Evolutionary conservation across 2,888 invertebrate genomes (phyloP).

Genomic region (Phortica okadai): DNA sequence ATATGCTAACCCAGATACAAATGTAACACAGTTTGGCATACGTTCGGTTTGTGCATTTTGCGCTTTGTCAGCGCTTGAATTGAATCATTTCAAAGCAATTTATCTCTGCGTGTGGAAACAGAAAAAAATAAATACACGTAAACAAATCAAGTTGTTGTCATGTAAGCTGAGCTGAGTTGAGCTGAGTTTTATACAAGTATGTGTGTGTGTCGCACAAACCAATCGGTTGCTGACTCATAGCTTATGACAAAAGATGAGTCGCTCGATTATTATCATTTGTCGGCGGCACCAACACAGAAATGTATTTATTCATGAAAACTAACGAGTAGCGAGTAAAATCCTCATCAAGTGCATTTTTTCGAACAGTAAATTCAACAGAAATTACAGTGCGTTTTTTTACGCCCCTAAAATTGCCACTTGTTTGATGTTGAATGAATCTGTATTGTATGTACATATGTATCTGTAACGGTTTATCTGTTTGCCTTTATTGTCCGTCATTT

Average conservation of each 20-base stretch:
- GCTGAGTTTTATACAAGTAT: too few relatives aligned
- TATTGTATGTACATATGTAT: not conserved
- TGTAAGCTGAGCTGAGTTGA: not conserved
- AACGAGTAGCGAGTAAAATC: too few relatives aligned
- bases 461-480: not conserved
- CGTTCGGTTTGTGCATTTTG: slow-evolving; percentile 45
- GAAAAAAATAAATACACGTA: not conserved
- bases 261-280: too few relatives aligned
- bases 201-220: too few relatives aligned
- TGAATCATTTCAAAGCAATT: slow-evolving; percentile 22
- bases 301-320: too few relatives aligned
- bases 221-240: too few relatives aligned
- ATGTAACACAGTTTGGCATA: slow-evolving; percentile 35
- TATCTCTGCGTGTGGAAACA: not conserved
- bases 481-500: too few relatives aligned
- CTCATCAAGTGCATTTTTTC: too few relatives aligned
- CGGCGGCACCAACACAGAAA: too few relatives aligned
- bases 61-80: slow-evolving; percentile 51
- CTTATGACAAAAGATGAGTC: too few relatives aligned
- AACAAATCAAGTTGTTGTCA: not conserved
- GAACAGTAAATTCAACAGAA: too few relatives aligned
- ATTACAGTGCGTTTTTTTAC: not conserved
- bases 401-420: not conserved
- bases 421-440: not conserved
- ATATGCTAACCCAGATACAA: slow-evolving; percentile 62